Base-by-base conservation (phyloP, 2,797 vertebrate species). In the Sciurus vulgaris region DNA sequence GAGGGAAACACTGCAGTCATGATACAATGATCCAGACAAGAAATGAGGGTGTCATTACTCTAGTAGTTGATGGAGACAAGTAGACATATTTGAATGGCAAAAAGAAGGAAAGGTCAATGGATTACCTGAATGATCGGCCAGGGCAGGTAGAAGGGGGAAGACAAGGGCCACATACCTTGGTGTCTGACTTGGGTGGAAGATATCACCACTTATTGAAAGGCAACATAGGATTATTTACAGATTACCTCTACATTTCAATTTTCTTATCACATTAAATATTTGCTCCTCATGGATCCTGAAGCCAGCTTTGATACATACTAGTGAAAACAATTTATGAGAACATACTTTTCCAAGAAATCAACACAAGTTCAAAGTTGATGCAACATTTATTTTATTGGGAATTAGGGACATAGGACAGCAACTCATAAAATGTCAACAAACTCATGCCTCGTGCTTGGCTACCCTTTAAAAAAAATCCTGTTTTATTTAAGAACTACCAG, bases 361-460 rank as follows among this genome's bases (percentile, higher is more conserved):
- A 95, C 85, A 93, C 95, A 93, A 86, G 4, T 87, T 96, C 95
- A 96, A 26, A 86, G 76, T 89, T 74, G 86, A 90, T 92, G 28
- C 74, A 96, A 86, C 72, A 96, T 54, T 89, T 77, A 13, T 96
- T 98, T 98, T 97, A 98, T 97, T 98, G 91, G 61, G 91, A 93
- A n/a, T 77, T 93, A 47, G 67, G 49, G 47, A 94, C 86, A 95
- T 33, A 97, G 24, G 33, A 93, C 92, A 96, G 69, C 81, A 69
- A 92, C 73, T 93, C 72, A 86, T 78, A 89, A 97, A 97, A 97
- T 81, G 84, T 90, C 94, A 92, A 94, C 86, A 87, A 91, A 95
- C 87, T 96, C 92, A 96, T 65, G 97, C 88, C 93, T 96, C 92
- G 77, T 95, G 65, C 78, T 93, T 96, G 74, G 61, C 86, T 97